Conservation (phyloP, 2,797 vertebrate genomes). For the Muscicapa comitata region DNA sequence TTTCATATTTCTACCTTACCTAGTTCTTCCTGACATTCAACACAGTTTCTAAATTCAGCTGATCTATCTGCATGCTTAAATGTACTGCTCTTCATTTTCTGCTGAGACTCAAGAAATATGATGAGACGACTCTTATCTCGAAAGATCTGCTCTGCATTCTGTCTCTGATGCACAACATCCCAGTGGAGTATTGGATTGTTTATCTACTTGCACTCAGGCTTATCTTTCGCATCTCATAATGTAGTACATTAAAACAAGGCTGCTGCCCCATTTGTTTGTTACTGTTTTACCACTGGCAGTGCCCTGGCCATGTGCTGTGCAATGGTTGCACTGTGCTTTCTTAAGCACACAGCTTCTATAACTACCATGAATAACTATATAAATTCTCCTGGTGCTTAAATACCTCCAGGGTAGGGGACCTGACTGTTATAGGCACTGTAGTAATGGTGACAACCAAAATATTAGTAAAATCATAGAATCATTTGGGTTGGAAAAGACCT, state of each 20-base stretch:
- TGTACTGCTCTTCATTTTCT: conserved; percentile 36
- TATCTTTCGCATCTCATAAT: conserved; percentile 66
- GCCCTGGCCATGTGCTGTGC: background rate
- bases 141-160: conserved; percentile 54
- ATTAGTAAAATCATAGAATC: background rate
- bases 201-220: conserved; percentile 65
- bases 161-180: conserved; percentile 50
- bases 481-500: background rate
- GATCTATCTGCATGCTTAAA: conserved; percentile 25
- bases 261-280: conserved; percentile 46
- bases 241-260: conserved; percentile 59
- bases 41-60: background rate
- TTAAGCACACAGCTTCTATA: background rate
- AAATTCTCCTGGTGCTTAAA: background rate
- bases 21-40: conserved; percentile 13
- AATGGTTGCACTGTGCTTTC: background rate
- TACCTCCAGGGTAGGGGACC: background rate
- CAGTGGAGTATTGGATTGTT: conserved; percentile 65
- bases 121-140: conserved; percentile 47
- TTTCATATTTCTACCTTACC: background rate
- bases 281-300: conserved; percentile 17
- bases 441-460: background rate
- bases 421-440: background rate
- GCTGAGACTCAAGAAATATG: conserved; percentile 55
- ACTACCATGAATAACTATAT: background rate